Evolutionary conservation across 2,113 vertebrate genomes (phyloP).

Genomic region (Neoarius graeffei): DNA sequence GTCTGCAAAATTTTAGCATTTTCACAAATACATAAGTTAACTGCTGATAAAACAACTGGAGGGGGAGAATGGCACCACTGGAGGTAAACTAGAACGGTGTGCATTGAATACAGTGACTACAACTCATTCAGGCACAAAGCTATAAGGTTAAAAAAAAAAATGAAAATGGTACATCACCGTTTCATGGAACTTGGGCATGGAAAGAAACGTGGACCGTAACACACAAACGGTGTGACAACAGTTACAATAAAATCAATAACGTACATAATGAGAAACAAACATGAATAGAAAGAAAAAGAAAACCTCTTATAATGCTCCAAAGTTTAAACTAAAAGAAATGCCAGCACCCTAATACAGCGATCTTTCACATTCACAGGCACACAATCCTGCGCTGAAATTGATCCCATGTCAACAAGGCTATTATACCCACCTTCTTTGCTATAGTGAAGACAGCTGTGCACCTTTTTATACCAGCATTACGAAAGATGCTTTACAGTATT

Average conservation of each 20-base stretch:
- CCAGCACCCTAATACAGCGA: conserved; percentile 19
- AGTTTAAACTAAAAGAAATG: neutral
- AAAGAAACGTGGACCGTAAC: conserved; percentile 39
- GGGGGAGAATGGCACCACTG: conserved; percentile 3
- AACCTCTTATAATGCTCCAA: neutral
- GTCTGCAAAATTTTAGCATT: neutral
- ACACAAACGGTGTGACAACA: neutral
- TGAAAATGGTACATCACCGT: conserved; percentile 54
- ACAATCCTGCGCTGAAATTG: neutral
- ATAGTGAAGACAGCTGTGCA: neutral
- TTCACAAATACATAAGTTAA: conserved; percentile 28
- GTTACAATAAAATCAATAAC: neutral
- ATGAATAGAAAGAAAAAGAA: neutral
- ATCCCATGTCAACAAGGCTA: conserved; percentile 10
- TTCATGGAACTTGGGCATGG: conserved; percentile 73
- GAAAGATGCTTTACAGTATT: neutral
- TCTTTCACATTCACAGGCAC: conserved; percentile 20
- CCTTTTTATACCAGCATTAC: neutral
- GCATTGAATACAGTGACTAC: conserved; percentile 28
- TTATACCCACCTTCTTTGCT: neutral
- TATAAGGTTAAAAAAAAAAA: conserved; percentile 11
- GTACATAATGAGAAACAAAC: neutral
- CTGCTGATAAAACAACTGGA: neutral
- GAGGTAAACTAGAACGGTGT: conserved; percentile 20
- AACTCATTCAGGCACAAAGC: conserved; percentile 22